Base-by-base conservation (phyloP, 2,888 invertebrate genomes). In the Desoria tigrina region DNA sequence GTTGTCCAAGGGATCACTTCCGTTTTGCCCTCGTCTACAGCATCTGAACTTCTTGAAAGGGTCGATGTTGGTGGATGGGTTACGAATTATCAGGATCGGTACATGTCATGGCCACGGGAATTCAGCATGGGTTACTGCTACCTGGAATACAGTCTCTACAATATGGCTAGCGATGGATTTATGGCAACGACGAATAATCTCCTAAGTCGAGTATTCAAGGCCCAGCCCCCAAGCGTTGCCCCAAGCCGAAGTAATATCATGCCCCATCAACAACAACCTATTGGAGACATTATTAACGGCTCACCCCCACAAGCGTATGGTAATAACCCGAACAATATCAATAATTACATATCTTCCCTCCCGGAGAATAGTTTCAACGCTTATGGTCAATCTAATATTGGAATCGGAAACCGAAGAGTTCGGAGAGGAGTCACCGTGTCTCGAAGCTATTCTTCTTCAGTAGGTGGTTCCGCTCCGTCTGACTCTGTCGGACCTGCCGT, bases 61-160 rank as follows among this genome's bases (percentile, higher is more conserved):
- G 68, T 75, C 18, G 74, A 75, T 58, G 74, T 73, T 28, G 75
- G 75, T 4, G 75, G 75, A 14, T 75, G 74, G 74, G 71, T 75
- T 7, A 63, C 66, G 6, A 65, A 68, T 54, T 73, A 73, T 23
- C 73, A 74, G 28, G 73, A 73, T 23, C 58, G 67, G 16, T 76
- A 76, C 45, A 59, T 72, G n/a, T 28, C 56, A 3, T 76, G 71
- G 70, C 66, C 71, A 11, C 24, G 76, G 11, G 76, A 76, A 56
- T 76, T 73, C 61, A 73, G 71, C 49, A 42, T 76, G 27, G 74
- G 76, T 28, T 76, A 74, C 58, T 76, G 76, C 55, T 76, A 76
- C 45, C 32, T 76, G n/a, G 76, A 76, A 50, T 76, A 76, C 39
- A 64, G 65, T 7, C 59, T 76, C 42, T 76, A 69, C 63, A 73